Evolutionary conservation across 2,888 invertebrate species (phyloP).

Genomic region (Bellardia bayeri): DNA sequence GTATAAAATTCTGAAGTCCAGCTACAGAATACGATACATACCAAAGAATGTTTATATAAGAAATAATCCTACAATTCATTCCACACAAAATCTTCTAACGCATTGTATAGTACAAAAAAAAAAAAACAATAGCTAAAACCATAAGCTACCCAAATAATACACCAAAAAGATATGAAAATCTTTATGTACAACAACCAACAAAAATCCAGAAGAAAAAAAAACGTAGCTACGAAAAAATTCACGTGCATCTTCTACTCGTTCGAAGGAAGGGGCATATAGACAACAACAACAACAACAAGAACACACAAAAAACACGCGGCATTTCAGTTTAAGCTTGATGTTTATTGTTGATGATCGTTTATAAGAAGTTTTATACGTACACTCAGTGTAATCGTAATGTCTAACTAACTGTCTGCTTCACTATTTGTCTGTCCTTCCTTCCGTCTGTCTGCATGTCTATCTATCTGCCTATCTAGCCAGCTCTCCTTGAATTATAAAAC

Average conservation of each 20-base stretch:
- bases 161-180: constrained; percentile 48
- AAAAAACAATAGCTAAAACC: constrained; percentile 44
- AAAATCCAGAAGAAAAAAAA: constrained; percentile 21
- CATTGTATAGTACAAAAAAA: constrained; percentile 51
- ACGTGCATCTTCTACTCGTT: constrained; percentile 59
- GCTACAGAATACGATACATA: not conserved
- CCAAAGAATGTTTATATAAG: no score
- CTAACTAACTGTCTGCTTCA: constrained; percentile 71
- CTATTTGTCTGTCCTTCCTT: constrained; percentile 51
- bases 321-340: constrained; percentile 69
- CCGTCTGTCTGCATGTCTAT: constrained; percentile 20
- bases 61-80: constrained; percentile 48
- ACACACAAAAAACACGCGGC: constrained; percentile 54
- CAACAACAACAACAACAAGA: no score
- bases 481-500: constrained; percentile 61
- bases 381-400: constrained; percentile 63
- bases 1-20: constrained; percentile 46
- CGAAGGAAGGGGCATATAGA: constrained; percentile 15
- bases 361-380: constrained; percentile 60
- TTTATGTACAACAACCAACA: constrained; percentile 16
- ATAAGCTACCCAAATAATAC: constrained; percentile 62
- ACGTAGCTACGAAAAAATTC: constrained; percentile 58
- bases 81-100: constrained; percentile 68
- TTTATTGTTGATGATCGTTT: constrained; percentile 72
- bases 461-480: constrained; percentile 34